Evolutionary conservation across 2,113 vertebrate species (phyloP).

Genomic region (Eulemur rufifrons): DNA sequence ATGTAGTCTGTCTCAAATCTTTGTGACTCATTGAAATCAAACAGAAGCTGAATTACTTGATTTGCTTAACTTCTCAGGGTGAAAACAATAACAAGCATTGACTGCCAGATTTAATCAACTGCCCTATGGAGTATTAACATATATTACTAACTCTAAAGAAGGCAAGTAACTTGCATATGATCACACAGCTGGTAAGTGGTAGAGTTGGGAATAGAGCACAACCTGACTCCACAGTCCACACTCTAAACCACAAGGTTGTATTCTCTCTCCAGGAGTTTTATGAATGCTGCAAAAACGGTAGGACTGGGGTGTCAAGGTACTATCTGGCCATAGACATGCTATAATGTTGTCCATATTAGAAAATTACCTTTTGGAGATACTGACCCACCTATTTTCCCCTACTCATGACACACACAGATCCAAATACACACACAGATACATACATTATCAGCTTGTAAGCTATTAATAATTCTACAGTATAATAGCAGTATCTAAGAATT

Average conservation of each 20-base stretch:
- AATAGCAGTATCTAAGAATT: not conserved
- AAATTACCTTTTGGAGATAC: not conserved
- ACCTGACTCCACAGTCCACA: not conserved
- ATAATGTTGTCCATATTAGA: not conserved
- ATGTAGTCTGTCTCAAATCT: not conserved
- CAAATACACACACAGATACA: not conserved
- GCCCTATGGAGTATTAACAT: not conserved
- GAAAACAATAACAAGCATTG: not conserved
- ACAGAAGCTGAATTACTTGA: conserved; percentile 8
- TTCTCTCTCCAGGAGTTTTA: not conserved
- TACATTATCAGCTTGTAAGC: not conserved
- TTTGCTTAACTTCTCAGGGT: not conserved
- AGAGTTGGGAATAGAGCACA: not conserved
- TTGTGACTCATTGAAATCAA: not conserved
- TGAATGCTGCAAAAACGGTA: not conserved
- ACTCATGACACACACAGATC: not conserved
- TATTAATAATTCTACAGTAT: not conserved
- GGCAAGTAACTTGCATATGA: not conserved
- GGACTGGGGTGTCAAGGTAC: not conserved
- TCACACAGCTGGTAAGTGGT: not conserved
- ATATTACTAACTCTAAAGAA: not conserved
- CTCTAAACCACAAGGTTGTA: fast-evolving
- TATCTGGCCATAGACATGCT: not conserved
- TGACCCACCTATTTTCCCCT: not conserved
- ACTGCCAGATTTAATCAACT: not conserved